Evolutionary conservation across 2,797 vertebrate genomes (phyloP).

Genomic region (Anabacerthia variegaticeps): DNA sequence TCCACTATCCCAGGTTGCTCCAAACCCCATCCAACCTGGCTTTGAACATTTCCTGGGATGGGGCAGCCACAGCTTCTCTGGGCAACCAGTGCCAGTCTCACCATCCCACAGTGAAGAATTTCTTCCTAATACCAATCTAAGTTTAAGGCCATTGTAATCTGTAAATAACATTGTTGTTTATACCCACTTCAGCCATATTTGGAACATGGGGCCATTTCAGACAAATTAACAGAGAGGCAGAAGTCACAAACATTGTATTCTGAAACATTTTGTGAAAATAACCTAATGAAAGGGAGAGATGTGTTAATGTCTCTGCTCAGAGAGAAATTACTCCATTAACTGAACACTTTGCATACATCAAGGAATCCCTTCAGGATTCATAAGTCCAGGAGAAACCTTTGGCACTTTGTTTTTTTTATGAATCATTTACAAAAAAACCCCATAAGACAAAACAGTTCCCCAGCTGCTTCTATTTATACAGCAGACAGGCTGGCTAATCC

Average conservation of each 20-base stretch:
- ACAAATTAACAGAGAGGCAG: neutral
- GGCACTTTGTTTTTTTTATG: neutral
- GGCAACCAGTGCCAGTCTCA: accelerated
- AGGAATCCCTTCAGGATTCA: neutral
- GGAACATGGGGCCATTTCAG: neutral
- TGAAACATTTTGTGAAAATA: neutral
- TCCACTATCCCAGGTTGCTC: neutral
- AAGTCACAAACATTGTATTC: neutral
- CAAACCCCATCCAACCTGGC: accelerated
- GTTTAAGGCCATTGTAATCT: neutral
- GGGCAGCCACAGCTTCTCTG: neutral
- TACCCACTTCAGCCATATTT: neutral
- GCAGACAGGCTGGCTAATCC: neutral
- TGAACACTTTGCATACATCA: neutral
- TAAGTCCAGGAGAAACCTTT: conserved; percentile 19
- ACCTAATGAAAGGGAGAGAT: neutral
- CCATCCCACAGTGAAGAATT: neutral
- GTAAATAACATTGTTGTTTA: neutral
- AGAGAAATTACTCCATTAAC: neutral
- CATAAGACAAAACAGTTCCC: neutral
- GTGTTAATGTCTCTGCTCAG: neutral
- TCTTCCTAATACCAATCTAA: neutral
- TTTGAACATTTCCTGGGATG: neutral
- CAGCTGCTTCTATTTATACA: neutral
- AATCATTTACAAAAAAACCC: neutral